These are phyloP conservation scores for Pogonognathellus flavescens DNA, from an alignment of 1,140 invertebrate genomes.

Conservation along the genomic window DNA sequence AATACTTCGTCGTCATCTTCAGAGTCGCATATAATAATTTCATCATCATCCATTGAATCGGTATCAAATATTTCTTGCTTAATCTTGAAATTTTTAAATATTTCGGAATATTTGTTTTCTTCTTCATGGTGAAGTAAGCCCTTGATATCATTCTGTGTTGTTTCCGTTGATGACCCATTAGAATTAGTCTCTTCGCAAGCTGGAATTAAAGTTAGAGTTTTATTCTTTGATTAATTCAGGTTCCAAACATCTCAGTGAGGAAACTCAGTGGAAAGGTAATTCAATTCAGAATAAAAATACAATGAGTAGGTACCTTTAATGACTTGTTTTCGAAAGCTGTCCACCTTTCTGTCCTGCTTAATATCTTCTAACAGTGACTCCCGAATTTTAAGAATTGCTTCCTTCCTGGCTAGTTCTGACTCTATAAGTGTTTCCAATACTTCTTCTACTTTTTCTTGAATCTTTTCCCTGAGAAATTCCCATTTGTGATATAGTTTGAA, in stretches of 20 bases:
- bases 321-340: slow-evolving; percentile 13
- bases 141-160: too few species aligned
- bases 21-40: not conserved
- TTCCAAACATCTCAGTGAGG: too few species aligned
- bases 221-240: too few species aligned
- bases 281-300: not conserved
- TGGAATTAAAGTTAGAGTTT: not conserved
- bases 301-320: not conserved
- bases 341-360: not conserved
- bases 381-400: not conserved
- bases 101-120: not conserved
- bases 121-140: not conserved
- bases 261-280: too few species aligned
- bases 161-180: not conserved
- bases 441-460: slow-evolving; percentile 12
- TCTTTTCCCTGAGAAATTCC: not conserved
- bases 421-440: slow-evolving; percentile 6
- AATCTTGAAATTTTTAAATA: not conserved
- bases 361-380: not conserved
- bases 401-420: not conserved
- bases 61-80: not conserved
- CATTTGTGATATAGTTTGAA: not conserved
- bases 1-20: not conserved
- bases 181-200: not conserved
- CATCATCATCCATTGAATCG: not conserved